A percentile compares a stretch with the other conserved stretches of the same genome.
Conservation (phyloP, 2,113 vertebrate genomes). For the Tetrax tetrax region DNA sequence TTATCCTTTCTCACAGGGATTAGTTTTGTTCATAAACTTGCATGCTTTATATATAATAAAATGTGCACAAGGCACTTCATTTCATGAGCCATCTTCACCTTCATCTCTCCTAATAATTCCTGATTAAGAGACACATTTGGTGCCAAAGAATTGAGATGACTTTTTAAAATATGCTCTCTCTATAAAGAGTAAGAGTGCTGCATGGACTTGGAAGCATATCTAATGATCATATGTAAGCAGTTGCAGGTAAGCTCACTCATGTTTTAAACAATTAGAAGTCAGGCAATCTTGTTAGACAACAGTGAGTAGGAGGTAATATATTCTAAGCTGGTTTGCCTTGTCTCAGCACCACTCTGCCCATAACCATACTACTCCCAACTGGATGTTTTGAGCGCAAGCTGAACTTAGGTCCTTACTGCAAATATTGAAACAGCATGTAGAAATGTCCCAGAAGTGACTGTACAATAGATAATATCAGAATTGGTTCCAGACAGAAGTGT, state of each 20-base stretch:
- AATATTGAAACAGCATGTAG: not conserved
- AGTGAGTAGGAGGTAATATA: not conserved
- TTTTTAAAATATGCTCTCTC: not conserved
- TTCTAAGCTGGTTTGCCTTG: not conserved
- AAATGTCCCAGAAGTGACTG: not conserved
- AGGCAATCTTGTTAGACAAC: not conserved
- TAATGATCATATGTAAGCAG: not conserved
- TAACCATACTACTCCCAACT: not conserved
- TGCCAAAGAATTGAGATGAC: not conserved
- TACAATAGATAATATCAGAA: not conserved
- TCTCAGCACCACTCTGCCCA: not conserved
- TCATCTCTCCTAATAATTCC: not conserved
- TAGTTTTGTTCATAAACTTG: not conserved
- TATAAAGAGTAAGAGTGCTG: not conserved
- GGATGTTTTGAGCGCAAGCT: not conserved
- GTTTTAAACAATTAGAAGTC: not conserved
- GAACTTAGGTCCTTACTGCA: not conserved
- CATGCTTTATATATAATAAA: not conserved
- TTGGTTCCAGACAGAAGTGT: not conserved
- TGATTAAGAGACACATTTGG: not conserved
- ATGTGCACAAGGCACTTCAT: not conserved
- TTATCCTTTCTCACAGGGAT: not conserved
- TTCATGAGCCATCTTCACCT: not conserved
- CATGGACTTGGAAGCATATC: not conserved
- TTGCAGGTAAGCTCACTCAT: not conserved